Conservation (phyloP, 1,140 invertebrate genomes). For the Leptonema lineaticorne region DNA sequence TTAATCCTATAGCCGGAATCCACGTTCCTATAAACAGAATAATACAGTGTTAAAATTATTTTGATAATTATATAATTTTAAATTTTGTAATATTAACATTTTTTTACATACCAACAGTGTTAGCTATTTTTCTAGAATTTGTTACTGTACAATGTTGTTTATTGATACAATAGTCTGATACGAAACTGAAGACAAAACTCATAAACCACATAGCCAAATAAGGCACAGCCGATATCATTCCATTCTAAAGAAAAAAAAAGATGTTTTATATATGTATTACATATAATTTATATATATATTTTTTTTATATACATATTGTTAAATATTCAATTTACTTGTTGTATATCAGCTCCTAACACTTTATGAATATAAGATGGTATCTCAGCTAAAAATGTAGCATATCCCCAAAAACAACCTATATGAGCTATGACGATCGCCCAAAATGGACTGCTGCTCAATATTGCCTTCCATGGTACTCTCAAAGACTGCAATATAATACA, state of each 20-base stretch:
- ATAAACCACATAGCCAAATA: constrained; percentile 69
- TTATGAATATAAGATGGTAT: constrained; percentile 72
- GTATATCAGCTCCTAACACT: constrained; percentile 63
- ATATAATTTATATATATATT: background rate
- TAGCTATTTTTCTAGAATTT: constrained; percentile 60
- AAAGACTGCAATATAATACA: constrained; percentile 23
- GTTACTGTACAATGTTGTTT: constrained; percentile 52
- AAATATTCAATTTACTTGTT: constrained; percentile 50
- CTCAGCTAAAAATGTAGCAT: constrained; percentile 69
- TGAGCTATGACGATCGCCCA: constrained; percentile 67
- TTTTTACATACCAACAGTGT: constrained; percentile 53
- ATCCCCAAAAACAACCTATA: constrained; percentile 66
- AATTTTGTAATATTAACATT: constrained; percentile 2
- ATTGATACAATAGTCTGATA: constrained; percentile 58
- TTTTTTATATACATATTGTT: too few species aligned
- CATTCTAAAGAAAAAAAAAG: constrained; percentile 60
- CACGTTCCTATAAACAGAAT: constrained; percentile 45
- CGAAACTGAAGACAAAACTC: constrained; percentile 60
- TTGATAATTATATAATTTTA: background rate
- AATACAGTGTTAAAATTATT: background rate
- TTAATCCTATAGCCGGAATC: constrained; percentile 47
- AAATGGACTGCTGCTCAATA: constrained; percentile 62
- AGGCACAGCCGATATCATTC: constrained; percentile 72
- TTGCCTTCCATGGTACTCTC: constrained; percentile 62
- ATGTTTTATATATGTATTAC: too few species aligned